Evolutionary conservation across 2,888 invertebrate species (phyloP), one percentile per base, ranked within the genome.

Genomic region (Eupithecia exiguata): DNA sequence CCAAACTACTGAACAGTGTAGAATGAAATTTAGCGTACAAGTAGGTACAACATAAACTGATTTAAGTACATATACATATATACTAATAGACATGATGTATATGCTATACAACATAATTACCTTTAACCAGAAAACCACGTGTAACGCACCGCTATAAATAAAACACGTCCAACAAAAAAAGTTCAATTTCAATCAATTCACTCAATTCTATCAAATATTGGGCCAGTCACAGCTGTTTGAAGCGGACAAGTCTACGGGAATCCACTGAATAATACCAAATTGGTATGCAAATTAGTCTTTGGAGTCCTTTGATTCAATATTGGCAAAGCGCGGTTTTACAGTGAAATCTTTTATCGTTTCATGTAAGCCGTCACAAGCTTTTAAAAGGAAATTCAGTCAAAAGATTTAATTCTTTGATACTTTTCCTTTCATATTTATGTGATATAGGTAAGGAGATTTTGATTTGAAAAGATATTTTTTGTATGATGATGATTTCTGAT

Each of bases 241-340:
- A 68, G 38, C 16, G 1, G 25, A 35, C 40, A 6, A 43, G 49
- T 14, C 58, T 58, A 14, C 5, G 2, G 25, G 40, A 62, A 62
- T 18, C 66, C 14, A 66, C 66, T 68, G 43, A 68, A 68, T 63
- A 63, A 46, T 53, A 69, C 69, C 68, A 43, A 38, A 62, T 61
- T 70, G 62, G 14, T 68, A 70, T 62, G 67, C 68, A 70, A 70
- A 61, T 53, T 67, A 69, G 36, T 36, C 61, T 53, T 61, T 66
- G 25, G 36, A 36, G 43, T 61, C 67, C 63, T 69, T 49, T 71
- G 70, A 70, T 70, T 74, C 36, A 68, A 67, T 71, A 68, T 67
- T 49, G 72, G 58, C 18, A 67, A 68, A 68, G 69, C 43, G 30
- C 10, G 65, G 38, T 70, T 53, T 76, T 66, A 66, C 38, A 73